phyloP scores from a whole-genome alignment of 2,797 vertebrate species.

The Galagoides demidoff region DNA sequence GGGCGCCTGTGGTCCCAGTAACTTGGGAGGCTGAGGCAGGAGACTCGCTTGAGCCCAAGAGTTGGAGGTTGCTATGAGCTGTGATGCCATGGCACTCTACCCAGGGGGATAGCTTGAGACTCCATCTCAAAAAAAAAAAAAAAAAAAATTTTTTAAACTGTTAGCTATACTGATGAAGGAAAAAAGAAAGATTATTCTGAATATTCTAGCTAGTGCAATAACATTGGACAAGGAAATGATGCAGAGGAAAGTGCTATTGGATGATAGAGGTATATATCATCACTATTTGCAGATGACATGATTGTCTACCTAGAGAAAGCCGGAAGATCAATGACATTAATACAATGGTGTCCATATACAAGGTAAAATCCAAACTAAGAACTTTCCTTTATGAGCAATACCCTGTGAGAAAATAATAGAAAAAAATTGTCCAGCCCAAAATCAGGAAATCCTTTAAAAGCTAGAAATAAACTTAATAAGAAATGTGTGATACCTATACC shows the following conservation, averaged over 20 bases:
- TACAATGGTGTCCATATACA: not conserved
- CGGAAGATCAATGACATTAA: not conserved
- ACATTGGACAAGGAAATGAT: constrained; percentile 6
- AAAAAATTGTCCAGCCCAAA: not conserved
- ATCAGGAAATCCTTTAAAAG: constrained; percentile 23
- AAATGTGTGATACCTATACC: not conserved
- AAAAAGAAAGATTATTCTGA: not conserved
- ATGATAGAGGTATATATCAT: not conserved
- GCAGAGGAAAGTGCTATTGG: not conserved
- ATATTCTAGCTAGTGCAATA: not conserved
- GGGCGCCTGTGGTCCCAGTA: no score
- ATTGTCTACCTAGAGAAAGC: not conserved
- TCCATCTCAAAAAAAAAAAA: no score
- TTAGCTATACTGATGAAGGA: constrained; percentile 5
- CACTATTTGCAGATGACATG: not conserved
- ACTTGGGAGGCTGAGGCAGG: no score
- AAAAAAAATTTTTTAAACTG: no score
- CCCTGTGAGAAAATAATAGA: constrained; percentile 5
- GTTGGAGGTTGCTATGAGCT: no score
- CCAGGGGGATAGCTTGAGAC: no score
- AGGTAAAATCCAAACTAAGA: constrained; percentile 28
- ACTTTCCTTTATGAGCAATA: not conserved
- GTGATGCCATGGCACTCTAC: no score
- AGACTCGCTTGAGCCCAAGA: no score
- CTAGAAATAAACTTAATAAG: constrained; percentile 15